A percentile compares a stretch with the other conserved stretches of the same genome.
These are phyloP conservation scores for Ophonus ardosiacus DNA, from an alignment of 2,888 invertebrate species.

Conservation along the genomic window DNA sequence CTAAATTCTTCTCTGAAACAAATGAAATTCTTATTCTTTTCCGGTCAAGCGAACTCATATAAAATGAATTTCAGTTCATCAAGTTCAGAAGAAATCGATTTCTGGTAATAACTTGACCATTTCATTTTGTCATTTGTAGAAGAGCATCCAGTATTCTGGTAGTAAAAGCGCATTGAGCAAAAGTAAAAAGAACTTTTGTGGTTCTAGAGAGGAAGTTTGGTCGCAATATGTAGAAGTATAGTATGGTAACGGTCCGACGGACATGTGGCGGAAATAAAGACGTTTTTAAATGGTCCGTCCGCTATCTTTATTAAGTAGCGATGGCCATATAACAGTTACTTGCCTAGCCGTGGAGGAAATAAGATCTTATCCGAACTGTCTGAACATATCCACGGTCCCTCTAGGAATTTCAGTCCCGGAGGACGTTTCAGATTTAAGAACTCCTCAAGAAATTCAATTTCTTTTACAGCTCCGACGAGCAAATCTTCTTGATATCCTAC, in stretches of 20 bases:
- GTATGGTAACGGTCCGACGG: not conserved
- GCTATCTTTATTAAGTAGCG: constrained; percentile 47
- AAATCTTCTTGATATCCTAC: constrained; percentile 43
- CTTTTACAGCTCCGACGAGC: constrained; percentile 43
- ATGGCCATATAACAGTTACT: constrained; percentile 47
- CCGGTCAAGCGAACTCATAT: no score
- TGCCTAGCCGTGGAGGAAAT: constrained; percentile 36
- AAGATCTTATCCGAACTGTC: constrained; percentile 52
- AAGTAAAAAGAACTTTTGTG: not conserved
- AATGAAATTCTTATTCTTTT: no score
- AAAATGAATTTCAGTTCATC: no score
- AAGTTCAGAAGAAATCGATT: not conserved
- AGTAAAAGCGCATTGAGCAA: not conserved
- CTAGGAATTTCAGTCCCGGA: not conserved
- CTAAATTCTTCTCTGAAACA: no score
- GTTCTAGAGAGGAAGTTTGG: not conserved
- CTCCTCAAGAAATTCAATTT: constrained; percentile 56
- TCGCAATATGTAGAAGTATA: not conserved
- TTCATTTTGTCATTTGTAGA: not conserved
- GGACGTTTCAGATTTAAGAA: constrained; percentile 57
- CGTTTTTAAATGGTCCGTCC: constrained; percentile 27
- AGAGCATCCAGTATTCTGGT: not conserved
- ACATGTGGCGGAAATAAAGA: constrained; percentile 24
- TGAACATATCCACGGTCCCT: constrained; percentile 42
- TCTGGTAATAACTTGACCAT: not conserved